Evolutionary conservation across 2,113 vertebrate genomes (phyloP).

Genomic region (Oceanites oceanicus): DNA sequence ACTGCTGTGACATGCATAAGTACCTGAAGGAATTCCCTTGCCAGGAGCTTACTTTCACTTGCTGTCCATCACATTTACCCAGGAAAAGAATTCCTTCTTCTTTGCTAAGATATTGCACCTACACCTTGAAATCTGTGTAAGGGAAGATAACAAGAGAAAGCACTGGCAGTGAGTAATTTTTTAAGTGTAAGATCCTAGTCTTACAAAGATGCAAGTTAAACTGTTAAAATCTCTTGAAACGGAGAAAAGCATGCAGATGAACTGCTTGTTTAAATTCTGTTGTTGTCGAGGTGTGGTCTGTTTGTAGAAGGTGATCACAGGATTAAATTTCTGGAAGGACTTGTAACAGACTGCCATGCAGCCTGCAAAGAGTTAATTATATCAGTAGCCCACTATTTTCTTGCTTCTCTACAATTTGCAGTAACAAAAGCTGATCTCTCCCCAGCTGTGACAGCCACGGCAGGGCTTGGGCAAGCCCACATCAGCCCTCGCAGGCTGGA

Average conservation of each 20-base stretch:
- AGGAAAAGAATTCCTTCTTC: neutral
- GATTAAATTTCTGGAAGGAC: neutral
- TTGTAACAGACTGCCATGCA: fast-evolving
- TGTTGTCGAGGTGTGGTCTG: neutral
- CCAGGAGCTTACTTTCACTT: neutral
- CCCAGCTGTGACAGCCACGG: neutral
- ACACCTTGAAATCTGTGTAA: neutral
- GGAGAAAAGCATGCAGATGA: neutral
- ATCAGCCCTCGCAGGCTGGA: neutral
- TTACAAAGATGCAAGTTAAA: neutral
- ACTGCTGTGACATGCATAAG: neutral
- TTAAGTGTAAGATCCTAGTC: neutral
- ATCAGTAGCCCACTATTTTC: fast-evolving
- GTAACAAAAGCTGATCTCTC: neutral
- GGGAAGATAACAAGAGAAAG: neutral
- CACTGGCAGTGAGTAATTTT: neutral
- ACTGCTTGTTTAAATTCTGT: neutral
- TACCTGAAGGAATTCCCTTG: neutral
- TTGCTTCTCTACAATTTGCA: neutral
- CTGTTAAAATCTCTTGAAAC: neutral
- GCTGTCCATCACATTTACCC: neutral
- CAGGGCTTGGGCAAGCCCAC: neutral
- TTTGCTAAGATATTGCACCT: neutral
- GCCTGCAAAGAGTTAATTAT: neutral
- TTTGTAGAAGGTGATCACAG: neutral